Conservation (phyloP, 2,888 invertebrate species). For the Apamea epomidion region DNA sequence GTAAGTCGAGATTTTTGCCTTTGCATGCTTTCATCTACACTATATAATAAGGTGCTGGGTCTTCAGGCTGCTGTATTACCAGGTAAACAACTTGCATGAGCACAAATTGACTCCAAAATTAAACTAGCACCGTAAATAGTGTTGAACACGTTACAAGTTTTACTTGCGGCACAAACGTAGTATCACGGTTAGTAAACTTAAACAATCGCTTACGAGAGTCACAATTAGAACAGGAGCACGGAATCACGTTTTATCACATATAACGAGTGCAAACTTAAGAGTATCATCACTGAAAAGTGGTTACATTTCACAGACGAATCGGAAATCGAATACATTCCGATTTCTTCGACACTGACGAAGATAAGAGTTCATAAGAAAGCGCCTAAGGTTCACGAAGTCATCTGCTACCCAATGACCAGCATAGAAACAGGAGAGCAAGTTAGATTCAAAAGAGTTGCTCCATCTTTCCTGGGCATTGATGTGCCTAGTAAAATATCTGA, state of each 20-base stretch:
- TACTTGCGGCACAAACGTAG: slow-evolving; percentile 76
- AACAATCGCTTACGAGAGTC: slow-evolving; percentile 77
- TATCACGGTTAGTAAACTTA: slow-evolving; percentile 77
- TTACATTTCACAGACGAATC: slow-evolving; percentile 93
- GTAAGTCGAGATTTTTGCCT: slow-evolving; percentile 82
- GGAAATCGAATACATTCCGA: slow-evolving; percentile 95
- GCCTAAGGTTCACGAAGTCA: slow-evolving; percentile 88
- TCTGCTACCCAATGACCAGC: slow-evolving; percentile 91
- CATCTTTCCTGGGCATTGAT: slow-evolving; percentile 88
- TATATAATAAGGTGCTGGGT: slow-evolving; percentile 84
- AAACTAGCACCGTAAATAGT: slow-evolving; percentile 80
- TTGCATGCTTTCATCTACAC: slow-evolving; percentile 77
- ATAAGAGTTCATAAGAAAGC: slow-evolving; percentile 94
- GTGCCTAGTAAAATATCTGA: slow-evolving; percentile 74
- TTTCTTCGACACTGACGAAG: slow-evolving; percentile 95
- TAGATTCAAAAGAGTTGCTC: slow-evolving; percentile 91
- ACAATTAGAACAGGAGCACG: slow-evolving; percentile 82
- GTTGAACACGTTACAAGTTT: slow-evolving; percentile 69
- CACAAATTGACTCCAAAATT: slow-evolving; percentile 87
- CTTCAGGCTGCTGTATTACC: slow-evolving; percentile 75
- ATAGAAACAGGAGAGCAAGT: slow-evolving; percentile 78
- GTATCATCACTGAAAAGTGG: slow-evolving; percentile 76
- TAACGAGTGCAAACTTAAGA: slow-evolving; percentile 76
- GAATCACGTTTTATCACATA: slow-evolving; percentile 83
- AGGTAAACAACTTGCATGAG: slow-evolving; percentile 84